Conservation (phyloP, 2,797 vertebrate species). For the Cyprinodon diabolis region DNA sequence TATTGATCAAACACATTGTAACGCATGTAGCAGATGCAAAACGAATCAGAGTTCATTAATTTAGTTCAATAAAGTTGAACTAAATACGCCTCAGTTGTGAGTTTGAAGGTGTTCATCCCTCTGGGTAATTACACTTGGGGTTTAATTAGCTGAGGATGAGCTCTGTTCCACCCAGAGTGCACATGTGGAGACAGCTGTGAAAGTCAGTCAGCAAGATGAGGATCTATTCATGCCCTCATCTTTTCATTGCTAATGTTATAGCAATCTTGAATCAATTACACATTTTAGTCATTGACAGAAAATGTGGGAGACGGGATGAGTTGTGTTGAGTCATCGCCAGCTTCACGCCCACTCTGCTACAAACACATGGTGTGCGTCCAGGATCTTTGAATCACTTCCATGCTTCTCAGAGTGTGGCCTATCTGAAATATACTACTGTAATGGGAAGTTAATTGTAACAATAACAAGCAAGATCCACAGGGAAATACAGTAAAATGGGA, state of each 20-base stretch:
- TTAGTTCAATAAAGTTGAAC: conserved; percentile 17
- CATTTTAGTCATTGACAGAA: conserved; percentile 30
- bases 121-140: conserved; percentile 28
- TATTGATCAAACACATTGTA: conserved; percentile 2
- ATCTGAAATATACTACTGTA: not conserved
- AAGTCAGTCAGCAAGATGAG: conserved; percentile 15
- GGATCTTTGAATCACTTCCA: conserved; percentile 33
- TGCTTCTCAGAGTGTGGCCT: conserved; percentile 26
- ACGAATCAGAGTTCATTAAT: not conserved
- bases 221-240: conserved; percentile 25
- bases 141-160: conserved; percentile 40
- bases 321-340: conserved; percentile 30
- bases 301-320: conserved; percentile 33
- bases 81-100: conserved; percentile 14
- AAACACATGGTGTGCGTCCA: conserved; percentile 31
- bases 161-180: conserved; percentile 13
- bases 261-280: conserved; percentile 31
- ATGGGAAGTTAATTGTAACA: not conserved
- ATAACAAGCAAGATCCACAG: not conserved
- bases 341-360: conserved; percentile 27
- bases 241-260: conserved; percentile 28
- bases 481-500: conserved; percentile 24
- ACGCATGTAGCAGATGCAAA: not conserved
- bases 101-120: conserved; percentile 9
- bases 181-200: conserved; percentile 28